Conservation (phyloP, 2,888 invertebrate species). For the Leptarthrus brevirostris region DNA sequence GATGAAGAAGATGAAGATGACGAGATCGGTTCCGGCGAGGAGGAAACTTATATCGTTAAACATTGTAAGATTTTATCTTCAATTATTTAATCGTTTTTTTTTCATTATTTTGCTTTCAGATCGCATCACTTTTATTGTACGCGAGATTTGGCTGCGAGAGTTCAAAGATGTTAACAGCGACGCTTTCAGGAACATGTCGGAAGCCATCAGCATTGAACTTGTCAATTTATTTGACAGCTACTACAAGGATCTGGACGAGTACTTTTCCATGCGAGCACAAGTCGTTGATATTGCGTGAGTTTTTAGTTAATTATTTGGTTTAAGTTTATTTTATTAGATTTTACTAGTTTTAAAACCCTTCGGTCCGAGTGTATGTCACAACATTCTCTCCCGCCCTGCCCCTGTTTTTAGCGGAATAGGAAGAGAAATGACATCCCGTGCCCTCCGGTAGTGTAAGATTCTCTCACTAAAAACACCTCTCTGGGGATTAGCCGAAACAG, state of each 20-base stretch:
- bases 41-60: conserved; percentile 4
- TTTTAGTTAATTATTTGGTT: not conserved
- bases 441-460: no score
- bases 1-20: conserved; percentile 55
- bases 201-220: conserved; percentile 56
- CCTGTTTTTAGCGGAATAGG: no score
- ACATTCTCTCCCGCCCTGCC: no score
- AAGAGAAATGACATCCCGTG: no score
- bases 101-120: conserved; percentile 55
- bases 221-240: conserved; percentile 56
- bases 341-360: no score
- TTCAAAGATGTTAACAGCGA: conserved; percentile 55
- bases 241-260: conserved; percentile 56
- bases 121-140: conserved; percentile 60
- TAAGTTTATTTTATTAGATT: not conserved
- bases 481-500: no score
- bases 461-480: no score
- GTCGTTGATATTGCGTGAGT: conserved; percentile 61
- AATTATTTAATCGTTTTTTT: not conserved
- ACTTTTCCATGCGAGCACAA: conserved; percentile 56
- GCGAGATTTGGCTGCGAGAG: conserved; percentile 59
- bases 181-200: conserved; percentile 57
- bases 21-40: conserved; percentile 22
- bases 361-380: no score
- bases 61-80: conserved; percentile 59